Evolutionary conservation across 1,140 invertebrate species (phyloP).

Genomic region (Pygmarrhopalites habei): DNA sequence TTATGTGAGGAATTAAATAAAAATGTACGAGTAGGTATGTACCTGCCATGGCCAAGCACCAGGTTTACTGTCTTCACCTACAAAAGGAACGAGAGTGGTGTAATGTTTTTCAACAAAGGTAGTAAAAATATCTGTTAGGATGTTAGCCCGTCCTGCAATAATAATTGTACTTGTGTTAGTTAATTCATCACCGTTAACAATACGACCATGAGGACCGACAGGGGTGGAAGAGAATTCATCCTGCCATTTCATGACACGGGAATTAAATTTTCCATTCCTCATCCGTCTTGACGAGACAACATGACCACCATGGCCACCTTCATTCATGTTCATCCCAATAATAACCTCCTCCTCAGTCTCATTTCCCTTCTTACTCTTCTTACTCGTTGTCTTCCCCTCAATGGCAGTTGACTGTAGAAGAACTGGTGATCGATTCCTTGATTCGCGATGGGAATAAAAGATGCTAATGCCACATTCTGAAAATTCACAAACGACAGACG

Average conservation of each 20-base stretch:
- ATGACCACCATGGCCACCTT: too few relatives aligned
- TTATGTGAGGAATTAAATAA: too few relatives aligned
- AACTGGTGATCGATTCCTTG: conserved; percentile 26
- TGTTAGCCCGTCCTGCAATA: conserved; percentile 37
- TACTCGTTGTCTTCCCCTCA: conserved; percentile 20
- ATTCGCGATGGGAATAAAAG: conserved; percentile 42
- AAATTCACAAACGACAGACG: not conserved
- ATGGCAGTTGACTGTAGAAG: too few relatives aligned
- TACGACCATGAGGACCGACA: conserved; percentile 24
- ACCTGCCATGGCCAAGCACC: conserved; percentile 82
- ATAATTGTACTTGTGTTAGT: too few relatives aligned
- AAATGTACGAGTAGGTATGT: conserved; percentile 21
- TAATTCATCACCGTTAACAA: conserved; percentile 47
- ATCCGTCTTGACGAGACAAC: conserved; percentile 52
- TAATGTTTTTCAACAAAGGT: too few relatives aligned
- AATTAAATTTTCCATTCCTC: conserved; percentile 48
- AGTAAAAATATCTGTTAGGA: conserved; percentile 58
- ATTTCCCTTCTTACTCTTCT: conserved; percentile 28
- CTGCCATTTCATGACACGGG: conserved; percentile 45
- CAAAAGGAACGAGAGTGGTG: too few relatives aligned
- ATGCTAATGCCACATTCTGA: conserved; percentile 42
- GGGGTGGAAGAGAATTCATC: conserved; percentile 11
- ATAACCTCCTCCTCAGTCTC: not conserved
- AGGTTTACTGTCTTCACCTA: conserved; percentile 60
- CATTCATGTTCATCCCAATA: conserved; percentile 6